phyloP scores from a whole-genome alignment of 2,888 invertebrate species.

The Palloptera scutellata region DNA sequence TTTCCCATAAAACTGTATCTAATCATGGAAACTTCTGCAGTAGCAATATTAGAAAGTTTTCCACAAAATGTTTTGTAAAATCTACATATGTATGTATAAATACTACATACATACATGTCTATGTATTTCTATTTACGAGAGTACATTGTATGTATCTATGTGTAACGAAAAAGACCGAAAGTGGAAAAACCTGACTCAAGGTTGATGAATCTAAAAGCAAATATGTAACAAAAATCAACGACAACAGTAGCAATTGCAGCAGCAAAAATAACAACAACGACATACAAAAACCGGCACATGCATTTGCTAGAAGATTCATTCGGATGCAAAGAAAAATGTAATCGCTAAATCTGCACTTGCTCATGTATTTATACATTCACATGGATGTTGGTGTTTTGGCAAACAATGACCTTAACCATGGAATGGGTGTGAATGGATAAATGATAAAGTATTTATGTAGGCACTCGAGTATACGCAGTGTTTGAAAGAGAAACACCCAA shows the following conservation, averaged over 20 bases:
- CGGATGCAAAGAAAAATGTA: not conserved
- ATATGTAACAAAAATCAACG: conserved; percentile 25
- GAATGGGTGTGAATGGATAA: not conserved
- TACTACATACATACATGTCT: conserved; percentile 1
- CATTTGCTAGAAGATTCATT: too few species aligned
- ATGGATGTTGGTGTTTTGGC: conserved; percentile 6
- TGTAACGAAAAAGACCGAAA: conserved; percentile 35
- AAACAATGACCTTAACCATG: conserved; percentile 42
- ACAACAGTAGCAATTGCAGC: conserved; percentile 15
- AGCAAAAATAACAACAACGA: not conserved
- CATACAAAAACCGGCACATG: conserved; percentile 17
- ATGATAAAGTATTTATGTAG: too few species aligned
- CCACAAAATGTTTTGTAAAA: conserved; percentile 3
- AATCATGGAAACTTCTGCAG: not conserved
- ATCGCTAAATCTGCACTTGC: not conserved
- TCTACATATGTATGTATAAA: not conserved
- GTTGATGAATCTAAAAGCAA: conserved; percentile 49
- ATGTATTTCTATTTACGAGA: conserved; percentile 2
- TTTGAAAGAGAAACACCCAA: too few species aligned
- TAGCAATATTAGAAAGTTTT: conserved; percentile 2
- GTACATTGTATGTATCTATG: not conserved
- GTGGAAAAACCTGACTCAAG: conserved; percentile 59
- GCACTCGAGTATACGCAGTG: too few species aligned
- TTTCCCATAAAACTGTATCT: too few species aligned
- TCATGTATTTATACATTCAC: conserved; percentile 13